Evolutionary conservation across 2,888 invertebrate genomes (phyloP), one percentile per base, ranked within the genome.

Genomic region (Platycheirus albimanus): DNA sequence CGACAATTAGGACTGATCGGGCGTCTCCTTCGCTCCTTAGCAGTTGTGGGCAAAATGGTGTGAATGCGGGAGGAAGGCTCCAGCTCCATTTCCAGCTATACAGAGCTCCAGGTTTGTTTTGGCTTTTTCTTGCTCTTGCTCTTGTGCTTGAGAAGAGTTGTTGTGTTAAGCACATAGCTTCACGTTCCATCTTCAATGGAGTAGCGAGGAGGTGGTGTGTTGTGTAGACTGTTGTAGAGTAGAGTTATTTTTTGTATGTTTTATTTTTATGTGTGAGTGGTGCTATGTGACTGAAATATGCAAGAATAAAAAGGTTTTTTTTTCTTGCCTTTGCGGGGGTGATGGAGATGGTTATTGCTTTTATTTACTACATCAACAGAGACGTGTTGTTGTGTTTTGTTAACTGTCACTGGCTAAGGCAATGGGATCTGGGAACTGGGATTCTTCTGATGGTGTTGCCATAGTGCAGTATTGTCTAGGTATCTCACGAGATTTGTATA

Each of bases 211-310:
- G 33, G 63, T 66, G 30, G 69, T 75, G 77, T 76, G 52, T 24
- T 4, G 24, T 24, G n/a, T n/a, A n/a, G n/a, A n/a, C n/a, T n/a
- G 5, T 24, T 24, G 24, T 4, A 24, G 24, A 5, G 30, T 71
- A 28, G 30, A n/a, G 67, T 71, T 45, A 15, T 49, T 36, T 70
- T 79, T 69, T 64, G 80, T 80, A 47, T 69, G 54, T 79, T 56
- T 76, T 76, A 58, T 87, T n/a, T 66, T 84, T 76, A 58, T 87
- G 86, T 81, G 80, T 86, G 64, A 84, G 79, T 74, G 51, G 47
- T 86, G 85, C 89, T 89, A 90, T 90, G 89, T 89, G 89, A 89
- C 90, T 86, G 87, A 90, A 89, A 90, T 89, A 87, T 87, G 87
- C 87, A 88, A 86, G 86, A n/a, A 58, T 38, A 64, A 54, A 54